Conservation (phyloP, 2,113 vertebrate genomes). For the crab-eating macaque (Macaca fascicularis) region DNA sequence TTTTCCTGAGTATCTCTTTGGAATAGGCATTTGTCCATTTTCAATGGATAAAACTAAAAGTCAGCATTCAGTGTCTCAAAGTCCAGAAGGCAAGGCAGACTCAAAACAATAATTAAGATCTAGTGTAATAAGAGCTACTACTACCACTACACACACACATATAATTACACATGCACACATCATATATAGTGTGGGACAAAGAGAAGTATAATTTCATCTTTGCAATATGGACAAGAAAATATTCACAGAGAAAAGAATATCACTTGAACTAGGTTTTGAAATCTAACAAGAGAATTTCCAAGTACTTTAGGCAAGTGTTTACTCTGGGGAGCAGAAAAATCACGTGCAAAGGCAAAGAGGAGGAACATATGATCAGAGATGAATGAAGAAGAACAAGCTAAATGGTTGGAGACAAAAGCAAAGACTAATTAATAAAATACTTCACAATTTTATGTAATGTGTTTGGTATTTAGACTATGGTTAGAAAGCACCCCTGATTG, state of each 20-base stretch:
- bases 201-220: neutral
- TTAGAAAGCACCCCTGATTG: neutral
- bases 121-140: neutral
- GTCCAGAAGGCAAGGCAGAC: neutral
- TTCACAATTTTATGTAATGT: neutral
- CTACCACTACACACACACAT: too few relatives aligned
- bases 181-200: neutral
- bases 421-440: neutral
- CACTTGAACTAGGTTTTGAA: neutral
- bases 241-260: neutral
- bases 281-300: neutral
- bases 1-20: neutral
- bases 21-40: neutral
- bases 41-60: neutral
- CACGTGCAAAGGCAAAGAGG: neutral
- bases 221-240: neutral
- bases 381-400: neutral
- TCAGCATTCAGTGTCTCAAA: neutral
- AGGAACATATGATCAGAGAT: neutral
- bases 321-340: neutral
- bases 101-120: neutral
- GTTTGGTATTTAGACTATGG: neutral
- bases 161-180: neutral
- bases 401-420: neutral
- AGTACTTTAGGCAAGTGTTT: neutral